Evolutionary conservation across 1,140 invertebrate species (phyloP), one percentile per base, ranked within the genome.

Genomic region (Pogonomyrmex californicus): DNA sequence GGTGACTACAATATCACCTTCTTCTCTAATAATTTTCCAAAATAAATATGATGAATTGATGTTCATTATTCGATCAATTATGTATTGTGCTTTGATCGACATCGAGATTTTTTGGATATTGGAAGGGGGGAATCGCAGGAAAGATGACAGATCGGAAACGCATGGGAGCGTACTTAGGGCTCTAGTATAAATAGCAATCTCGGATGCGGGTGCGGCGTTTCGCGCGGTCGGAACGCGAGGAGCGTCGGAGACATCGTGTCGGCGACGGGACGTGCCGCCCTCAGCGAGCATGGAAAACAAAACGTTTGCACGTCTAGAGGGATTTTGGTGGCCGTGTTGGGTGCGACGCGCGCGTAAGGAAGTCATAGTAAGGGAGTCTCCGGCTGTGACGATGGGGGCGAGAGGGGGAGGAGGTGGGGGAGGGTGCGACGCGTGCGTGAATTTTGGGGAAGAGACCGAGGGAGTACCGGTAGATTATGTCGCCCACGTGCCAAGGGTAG

Each of bases 401-500:
- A 23, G 23, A 23, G 23, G 23, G 23, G 23, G 23, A 0, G 23
- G 62, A 30, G 60, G 56, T 56, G 44, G 76, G 17, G 23, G 58
- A 38, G 44, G 49, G 83, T 30, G 85, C 36, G 62, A 86, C 62
- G 85, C 49, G 85, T 79, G 75, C 76, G 76, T 86, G 85, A 73
- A 71, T 86, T 83, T 63, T 58, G 30, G 85, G 51, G 68, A 44
- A 65, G 85, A 60, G 38, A 36, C 23, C 60, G 51, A 30, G 75
- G 36, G 71, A 58, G 76, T 23, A 30, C 33, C 51, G 68, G 68
- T 86, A 77, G 77, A 86, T 86, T 70, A 83, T 83, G 78, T 86
- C 85, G 85, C 78, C 85, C 85, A 86, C 85, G 85, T 86, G 85
- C 85, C 85, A 83, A 51, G 75, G 76, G 82, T 58, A 54, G 47